Evolutionary conservation across 2,113 vertebrate genomes (phyloP), one percentile per base, ranked within the genome.

Genomic region (Burhinus bistriatus): DNA sequence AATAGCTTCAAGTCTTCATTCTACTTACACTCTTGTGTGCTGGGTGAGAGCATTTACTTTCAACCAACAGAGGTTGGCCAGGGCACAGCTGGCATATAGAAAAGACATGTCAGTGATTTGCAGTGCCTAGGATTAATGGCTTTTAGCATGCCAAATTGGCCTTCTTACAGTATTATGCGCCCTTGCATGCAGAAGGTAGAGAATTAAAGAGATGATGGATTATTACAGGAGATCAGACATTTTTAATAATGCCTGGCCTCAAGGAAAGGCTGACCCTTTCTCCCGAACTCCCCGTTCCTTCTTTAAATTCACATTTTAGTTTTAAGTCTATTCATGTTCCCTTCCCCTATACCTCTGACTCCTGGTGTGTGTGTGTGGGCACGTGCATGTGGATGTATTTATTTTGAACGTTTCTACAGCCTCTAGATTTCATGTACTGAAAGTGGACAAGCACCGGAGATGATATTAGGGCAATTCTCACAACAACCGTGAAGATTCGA

Each of bases 241-340:
- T 87, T 94, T 87, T 78, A 89, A 87, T 87, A 57, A 89, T 58
- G 44, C 16, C 78, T 75, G 52, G 73, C 66, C 83, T 89, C 78
- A 93, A 91, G 70, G 69, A 92, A 97, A 89, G 83, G 89, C 34
- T 87, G 86, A 94, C 79, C 61, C 77, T 70, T 66, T 66, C 69
- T 92, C 57, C 55, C 52, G 36, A 92, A 70, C 49, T 91, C 7
- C 2, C 6, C 19, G 3, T 15, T 75, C 38, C 22, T 64, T 30
- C 85, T 88, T 82, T 61, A 62, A 89, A 82, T 78, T 81, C 80
- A 78, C 55, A 81, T 78, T 83, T 81, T 32, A 73, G 34, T 78
- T 94, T 49, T 68, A 78, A 40, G 29, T 38, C 40, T 72, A 30
- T 18, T 68, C 18, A 52, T 62, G 51, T 49, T 82, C 22, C 49